Base-by-base conservation (phyloP, 2,113 vertebrate genomes). In the Hydrolagus affinis region DNA sequence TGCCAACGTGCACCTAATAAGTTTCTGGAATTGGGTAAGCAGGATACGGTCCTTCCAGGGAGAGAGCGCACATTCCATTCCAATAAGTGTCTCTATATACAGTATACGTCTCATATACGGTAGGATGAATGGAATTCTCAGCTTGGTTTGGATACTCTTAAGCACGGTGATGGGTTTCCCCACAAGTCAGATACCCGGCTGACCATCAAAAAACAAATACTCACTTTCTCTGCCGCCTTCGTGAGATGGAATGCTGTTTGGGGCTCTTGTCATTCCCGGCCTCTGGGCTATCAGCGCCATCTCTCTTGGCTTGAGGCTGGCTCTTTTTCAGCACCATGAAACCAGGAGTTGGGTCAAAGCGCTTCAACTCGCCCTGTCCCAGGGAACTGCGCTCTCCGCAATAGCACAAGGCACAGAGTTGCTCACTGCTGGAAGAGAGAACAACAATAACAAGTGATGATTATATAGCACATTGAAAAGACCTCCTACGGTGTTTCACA, bases 401-500 rank as follows among this genome's bases (percentile, higher is more conserved):
- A 91, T 96, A 96, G 92, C 98, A 99, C 91, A 99, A 99, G 90
- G 97, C 97, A 89, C 98, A 99, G 91, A 97, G 95, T 93, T 96
- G 96, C 91, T 97, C 94, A 86, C 96, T 99, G 91, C 87, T 85
- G 87, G 86, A 70, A 78, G 89, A 44, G 23, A 68, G 19, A 86
- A 88, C 76, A 60, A 76, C 21, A 75, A 12, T 44, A 66, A 86
- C 30, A 44, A 62, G 21, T 57, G 30, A 11, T 17, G 28, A 69
- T 64, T 83, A 0, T 8, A 66, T 66, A 21, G 2, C 60, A 32
- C 21, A 83, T 28, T 8, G 23, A 1, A 64, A 32, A 21, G 44
- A 44, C 44, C 2, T 44, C 44, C 44, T 44, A 44, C 1, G 44
- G 44, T 6, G 44, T 6, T 83, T 19, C 25, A 21, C 30, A 11